Evolutionary conservation across 2,113 vertebrate species (phyloP), one percentile per base, ranked within the genome.

Genomic region (Entelurus aequoreus): DNA sequence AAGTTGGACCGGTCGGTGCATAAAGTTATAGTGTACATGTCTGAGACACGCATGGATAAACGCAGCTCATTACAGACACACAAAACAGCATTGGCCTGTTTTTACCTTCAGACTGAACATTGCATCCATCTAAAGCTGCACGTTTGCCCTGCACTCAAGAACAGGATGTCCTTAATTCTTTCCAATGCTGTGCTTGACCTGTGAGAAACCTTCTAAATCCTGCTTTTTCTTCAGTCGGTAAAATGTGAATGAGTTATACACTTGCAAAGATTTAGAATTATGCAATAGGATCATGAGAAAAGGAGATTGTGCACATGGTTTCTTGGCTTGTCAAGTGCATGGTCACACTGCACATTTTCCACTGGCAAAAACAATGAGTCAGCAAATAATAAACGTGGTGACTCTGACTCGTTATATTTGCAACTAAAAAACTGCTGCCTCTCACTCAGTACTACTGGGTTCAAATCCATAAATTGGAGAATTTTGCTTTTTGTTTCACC

Each of bases 241-340:
- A 60, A 69, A 49, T 64, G n/a, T 52, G 59, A 60, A 69, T 73
- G 48, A 77, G 21, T 62, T 48, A 72, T 38, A 21, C n/a, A 51
- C 28, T 66, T 72, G 16, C 4, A 47, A 47, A 16, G 55, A 59
- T n/a, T 63, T 66, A 49, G 5, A 44, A 8, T 78, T 79, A 63
- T 37, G 4, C 71, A 84, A 82, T 62, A 63, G 6, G 73, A 77
- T 68, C 70, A n/a, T n/a, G 44, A 54, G 54, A 38, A 52, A 46
- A 53, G 1, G 4, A 38, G 51, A 42, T 61, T 28, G 28, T 2
- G 28, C 28, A 28, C 28, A 28, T 3, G 28, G 28, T 28, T 28
- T 28, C 28, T 28, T 28, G 28, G 28, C 4, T 28, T 28, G 28
- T 28, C 28, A 28, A 28, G 28, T 66, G 44, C 50, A 6, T 37